These are phyloP conservation scores for Epinephelus lanceolatus DNA, from an alignment of 2,113 vertebrate species.

Conservation along the genomic window DNA sequence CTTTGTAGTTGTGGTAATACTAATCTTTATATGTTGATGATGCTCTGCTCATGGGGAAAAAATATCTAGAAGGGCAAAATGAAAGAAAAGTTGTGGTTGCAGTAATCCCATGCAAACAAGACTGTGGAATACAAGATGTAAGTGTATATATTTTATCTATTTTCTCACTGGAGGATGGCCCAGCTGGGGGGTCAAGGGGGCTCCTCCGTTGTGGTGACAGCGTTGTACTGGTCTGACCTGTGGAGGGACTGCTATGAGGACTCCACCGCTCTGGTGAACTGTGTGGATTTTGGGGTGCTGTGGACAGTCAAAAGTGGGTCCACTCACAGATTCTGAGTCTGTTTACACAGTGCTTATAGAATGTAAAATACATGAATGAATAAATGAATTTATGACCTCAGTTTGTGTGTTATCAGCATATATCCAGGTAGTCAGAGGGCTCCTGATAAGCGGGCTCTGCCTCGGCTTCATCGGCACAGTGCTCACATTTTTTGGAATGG, in stretches of 20 bases:
- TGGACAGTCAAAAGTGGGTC: slow-evolving; percentile 45
- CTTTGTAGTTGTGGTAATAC: neutral
- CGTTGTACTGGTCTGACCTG: slow-evolving; percentile 54
- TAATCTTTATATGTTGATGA: neutral
- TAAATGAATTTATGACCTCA: neutral
- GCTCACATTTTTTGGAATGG: slow-evolving; percentile 69
- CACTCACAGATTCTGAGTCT: neutral
- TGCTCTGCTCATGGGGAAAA: neutral
- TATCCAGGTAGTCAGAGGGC: slow-evolving; percentile 65
- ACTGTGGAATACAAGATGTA: neutral
- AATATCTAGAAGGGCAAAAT: neutral
- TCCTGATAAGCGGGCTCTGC: slow-evolving; percentile 64
- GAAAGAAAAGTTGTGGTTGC: neutral
- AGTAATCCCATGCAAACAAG: neutral
- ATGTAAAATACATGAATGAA: neutral
- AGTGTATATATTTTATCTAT: neutral
- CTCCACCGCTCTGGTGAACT: slow-evolving; percentile 49
- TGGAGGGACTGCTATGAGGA: slow-evolving; percentile 61
- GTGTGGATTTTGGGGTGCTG: slow-evolving; percentile 27
- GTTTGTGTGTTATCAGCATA: neutral
- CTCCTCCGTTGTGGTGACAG: slow-evolving; percentile 39
- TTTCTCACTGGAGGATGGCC: slow-evolving; percentile 33
- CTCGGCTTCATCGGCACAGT: slow-evolving; percentile 55
- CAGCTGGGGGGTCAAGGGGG: slow-evolving; percentile 30
- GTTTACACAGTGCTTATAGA: neutral